Conservation (phyloP, 2,888 invertebrate species). For the Acanthosoma haemorrhoidale region DNA sequence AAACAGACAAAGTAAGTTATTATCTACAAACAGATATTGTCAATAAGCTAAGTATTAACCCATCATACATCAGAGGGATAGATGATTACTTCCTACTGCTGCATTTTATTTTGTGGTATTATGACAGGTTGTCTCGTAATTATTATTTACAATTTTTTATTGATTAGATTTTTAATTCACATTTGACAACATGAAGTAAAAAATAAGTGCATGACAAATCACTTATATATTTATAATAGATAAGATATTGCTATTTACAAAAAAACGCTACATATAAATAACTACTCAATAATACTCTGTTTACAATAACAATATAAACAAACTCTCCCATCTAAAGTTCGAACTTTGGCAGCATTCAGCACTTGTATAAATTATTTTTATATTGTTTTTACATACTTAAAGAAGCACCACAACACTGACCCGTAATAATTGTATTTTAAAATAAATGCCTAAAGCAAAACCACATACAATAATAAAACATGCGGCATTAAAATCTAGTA, state of each 20-base stretch:
- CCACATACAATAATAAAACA: neutral
- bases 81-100: neutral
- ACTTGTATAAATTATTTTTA: conserved; percentile 7
- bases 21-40: too few relatives aligned
- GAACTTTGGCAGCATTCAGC: neutral
- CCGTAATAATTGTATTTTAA: conserved; percentile 2
- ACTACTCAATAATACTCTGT: conserved; percentile 12
- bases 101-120: conserved; percentile 3
- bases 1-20: too few relatives aligned
- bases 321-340: conserved; percentile 8
- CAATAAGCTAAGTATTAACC: too few relatives aligned
- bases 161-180: neutral
- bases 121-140: conserved; percentile 7
- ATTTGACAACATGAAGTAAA: conserved; percentile 3
- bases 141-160: conserved; percentile 6
- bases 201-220: conserved; percentile 12
- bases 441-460: neutral
- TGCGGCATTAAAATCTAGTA: neutral
- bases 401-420: conserved; percentile 10
- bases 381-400: neutral
- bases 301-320: conserved; percentile 14
- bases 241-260: conserved; percentile 12
- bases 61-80: conserved; percentile 4
- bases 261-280: conserved; percentile 12
- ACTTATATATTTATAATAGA: conserved; percentile 6